Percentiles rank a stretch among this genome's conserved stretches.
Conservation (phyloP, 2,888 invertebrate species). For the Venustoraphidia nigricollis region DNA sequence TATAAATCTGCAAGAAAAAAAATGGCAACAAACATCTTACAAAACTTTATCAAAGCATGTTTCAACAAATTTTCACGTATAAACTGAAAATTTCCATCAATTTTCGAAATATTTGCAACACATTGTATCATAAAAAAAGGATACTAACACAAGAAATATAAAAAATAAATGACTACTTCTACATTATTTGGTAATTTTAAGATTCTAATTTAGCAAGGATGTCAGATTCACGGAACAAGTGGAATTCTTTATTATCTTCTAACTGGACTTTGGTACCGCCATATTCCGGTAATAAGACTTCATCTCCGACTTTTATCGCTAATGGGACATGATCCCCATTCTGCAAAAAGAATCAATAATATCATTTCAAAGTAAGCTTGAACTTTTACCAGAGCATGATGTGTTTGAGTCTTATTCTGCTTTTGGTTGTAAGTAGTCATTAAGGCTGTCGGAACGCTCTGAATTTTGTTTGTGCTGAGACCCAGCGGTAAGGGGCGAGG, state of each 20-base stretch:
- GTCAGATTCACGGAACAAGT: conserved; percentile 88
- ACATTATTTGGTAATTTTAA: conserved; percentile 13
- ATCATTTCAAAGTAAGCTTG: not conserved
- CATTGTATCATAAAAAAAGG: not conserved
- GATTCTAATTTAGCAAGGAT: conserved; percentile 81
- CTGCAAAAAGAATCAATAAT: conserved; percentile 28
- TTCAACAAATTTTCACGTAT: conserved; percentile 7
- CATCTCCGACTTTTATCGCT: conserved; percentile 80
- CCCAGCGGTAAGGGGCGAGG: no score
- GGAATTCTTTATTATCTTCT: conserved; percentile 82
- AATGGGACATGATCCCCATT: conserved; percentile 69
- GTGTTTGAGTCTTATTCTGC: no score
- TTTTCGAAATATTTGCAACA: not conserved
- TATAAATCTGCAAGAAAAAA: no score
- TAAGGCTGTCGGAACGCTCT: no score
- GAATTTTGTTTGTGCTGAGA: no score
- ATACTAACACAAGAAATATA: not conserved
- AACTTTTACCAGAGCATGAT: no score
- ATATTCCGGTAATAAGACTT: conserved; percentile 92
- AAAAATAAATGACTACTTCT: not conserved
- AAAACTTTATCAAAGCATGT: not conserved
- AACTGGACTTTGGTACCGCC: conserved; percentile 93
- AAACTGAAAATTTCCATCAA: conserved; percentile 7
- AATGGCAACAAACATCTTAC: no score
- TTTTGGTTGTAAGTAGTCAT: no score